Evolutionary conservation across 2,113 vertebrate species (phyloP), one percentile per base, ranked within the genome.

Genomic region (Pardalotus punctatus): DNA sequence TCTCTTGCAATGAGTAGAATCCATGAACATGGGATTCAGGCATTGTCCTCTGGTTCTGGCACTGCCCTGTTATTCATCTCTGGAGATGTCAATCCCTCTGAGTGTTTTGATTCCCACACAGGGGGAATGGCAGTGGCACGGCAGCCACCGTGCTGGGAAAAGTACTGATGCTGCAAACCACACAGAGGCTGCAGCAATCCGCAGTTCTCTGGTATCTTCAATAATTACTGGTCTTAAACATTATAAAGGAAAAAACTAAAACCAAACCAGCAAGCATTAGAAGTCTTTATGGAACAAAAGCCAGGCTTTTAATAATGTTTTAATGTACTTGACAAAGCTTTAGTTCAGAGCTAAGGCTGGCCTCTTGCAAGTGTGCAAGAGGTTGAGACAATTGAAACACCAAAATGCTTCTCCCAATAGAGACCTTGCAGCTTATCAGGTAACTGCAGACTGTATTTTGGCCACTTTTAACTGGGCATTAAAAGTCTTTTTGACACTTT

Each of bases 401-500:
- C 72, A 90, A 96, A 95, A 94, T 94, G 96, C 81, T 94, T 96
- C 88, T 94, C 96, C 93, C 95, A 81, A 5, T 27, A 93, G 96
- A 88, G 92, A 95, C 84, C 92, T 94, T 94, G 96, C 93, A 92
- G 83, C 87, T 96, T 96, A 95, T 96, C 81, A 76, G 72, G 90
- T 97, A 97, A 96, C 93, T 90, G 91, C 74, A 93, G 79, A 45
- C 89, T 85, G 31, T 57, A 82, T 88, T 95, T 96, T 3, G 81
- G 79, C 36, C 95, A 93, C 81, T 97, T 96, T 97, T 95, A 97
- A 97, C 93, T 84, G 95, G 95, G 94, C 96, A 95, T 97, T 96
- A 97, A 90, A 97, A 96, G 86, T 94, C 92, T 96, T 97, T 96
- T 97, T 96, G 97, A 97, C 97, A 97, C 96, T 96, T 96, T 91